Evolutionary conservation across 2,888 invertebrate species (phyloP).

Genomic region (Thalpophila matura): DNA sequence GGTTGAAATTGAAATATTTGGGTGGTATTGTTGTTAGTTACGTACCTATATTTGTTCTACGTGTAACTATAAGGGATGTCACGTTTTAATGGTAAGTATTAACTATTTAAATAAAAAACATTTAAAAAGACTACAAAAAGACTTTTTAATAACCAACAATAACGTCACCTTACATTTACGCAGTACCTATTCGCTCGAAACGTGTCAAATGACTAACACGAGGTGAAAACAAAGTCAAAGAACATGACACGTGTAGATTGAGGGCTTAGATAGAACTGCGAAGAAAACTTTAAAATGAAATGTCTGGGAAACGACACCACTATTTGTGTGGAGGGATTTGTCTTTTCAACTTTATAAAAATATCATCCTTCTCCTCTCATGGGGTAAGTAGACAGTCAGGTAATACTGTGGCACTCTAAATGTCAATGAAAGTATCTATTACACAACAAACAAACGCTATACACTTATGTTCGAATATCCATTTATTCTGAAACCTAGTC

Average conservation of each 20-base stretch:
- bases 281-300: conserved; percentile 13
- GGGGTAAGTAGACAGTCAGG: background rate
- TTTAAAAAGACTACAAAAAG: too few relatives aligned
- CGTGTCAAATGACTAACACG: background rate
- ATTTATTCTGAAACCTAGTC: background rate
- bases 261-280: background rate
- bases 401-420: conserved; percentile 6
- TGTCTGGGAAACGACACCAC: background rate
- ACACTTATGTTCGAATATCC: background rate
- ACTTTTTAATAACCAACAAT: too few relatives aligned
- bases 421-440: conserved; percentile 6
- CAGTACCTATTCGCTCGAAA: background rate
- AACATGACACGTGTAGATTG: conserved; percentile 8
- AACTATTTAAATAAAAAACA: too few relatives aligned
- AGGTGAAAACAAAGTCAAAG: background rate
- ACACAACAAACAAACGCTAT: background rate
- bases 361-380: background rate
- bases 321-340: conserved; percentile 6
- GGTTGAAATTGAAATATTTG: conserved; percentile 33
- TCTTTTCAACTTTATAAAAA: conserved; percentile 12
- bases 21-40: background rate
- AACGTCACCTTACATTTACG: too few relatives aligned
- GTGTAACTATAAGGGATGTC: background rate
- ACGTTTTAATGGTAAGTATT: conserved; percentile 4
- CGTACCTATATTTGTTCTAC: background rate